These are phyloP conservation scores for Hippocampus guttulatus DNA, from an alignment of 2,113 vertebrate species.

Conservation along the genomic window DNA sequence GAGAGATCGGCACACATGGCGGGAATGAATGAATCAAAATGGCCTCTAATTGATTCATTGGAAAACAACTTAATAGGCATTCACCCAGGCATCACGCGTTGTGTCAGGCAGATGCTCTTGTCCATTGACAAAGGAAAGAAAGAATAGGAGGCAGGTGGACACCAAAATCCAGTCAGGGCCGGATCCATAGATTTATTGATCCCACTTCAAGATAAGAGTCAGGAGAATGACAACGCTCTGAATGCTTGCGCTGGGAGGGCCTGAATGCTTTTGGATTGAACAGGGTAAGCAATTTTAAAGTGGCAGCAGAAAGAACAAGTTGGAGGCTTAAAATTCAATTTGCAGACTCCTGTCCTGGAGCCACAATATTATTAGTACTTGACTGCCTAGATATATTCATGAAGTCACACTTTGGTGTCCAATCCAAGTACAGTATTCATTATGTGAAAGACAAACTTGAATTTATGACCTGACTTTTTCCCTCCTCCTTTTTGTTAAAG, in stretches of 20 bases:
- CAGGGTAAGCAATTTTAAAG: constrained; percentile 13
- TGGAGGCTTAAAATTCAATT: constrained; percentile 41
- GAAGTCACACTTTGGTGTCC: background rate
- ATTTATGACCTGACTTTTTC: constrained; percentile 43
- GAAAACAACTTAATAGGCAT: constrained; percentile 76
- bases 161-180: constrained; percentile 50
- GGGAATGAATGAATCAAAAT: constrained; percentile 57
- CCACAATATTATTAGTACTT: constrained; percentile 40
- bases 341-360: constrained; percentile 35
- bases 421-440: constrained; percentile 22
- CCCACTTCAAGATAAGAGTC: constrained; percentile 60
- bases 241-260: constrained; percentile 34
- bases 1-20: constrained; percentile 32
- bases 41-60: constrained; percentile 65
- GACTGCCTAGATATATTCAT: constrained; percentile 8
- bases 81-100: constrained; percentile 59
- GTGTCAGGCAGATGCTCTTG: constrained; percentile 62
- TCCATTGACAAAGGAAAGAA: constrained; percentile 60
- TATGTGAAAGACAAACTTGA: constrained; percentile 36
- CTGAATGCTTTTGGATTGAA: constrained; percentile 28
- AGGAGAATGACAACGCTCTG: constrained; percentile 63
- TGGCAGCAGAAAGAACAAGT: constrained; percentile 6
- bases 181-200: constrained; percentile 72
- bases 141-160: constrained; percentile 53
- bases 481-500: constrained; percentile 22